These are phyloP conservation scores for Ephialtes manifestator DNA, from an alignment of 2,888 invertebrate species.

Conservation along the genomic window DNA sequence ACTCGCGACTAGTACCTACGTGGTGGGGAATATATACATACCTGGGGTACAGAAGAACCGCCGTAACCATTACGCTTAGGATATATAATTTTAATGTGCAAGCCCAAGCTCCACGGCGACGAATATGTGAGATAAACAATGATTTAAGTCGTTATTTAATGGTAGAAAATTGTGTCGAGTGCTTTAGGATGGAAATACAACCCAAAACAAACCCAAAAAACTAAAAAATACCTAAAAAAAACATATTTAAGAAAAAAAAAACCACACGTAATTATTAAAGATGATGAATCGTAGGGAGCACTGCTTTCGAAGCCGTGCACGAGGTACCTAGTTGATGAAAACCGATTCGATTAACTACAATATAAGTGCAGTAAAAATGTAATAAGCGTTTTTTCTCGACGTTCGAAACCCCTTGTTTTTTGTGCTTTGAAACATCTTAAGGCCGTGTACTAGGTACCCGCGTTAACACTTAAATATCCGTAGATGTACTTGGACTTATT, in stretches of 20 bases:
- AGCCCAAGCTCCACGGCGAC: slow-evolving; percentile 72
- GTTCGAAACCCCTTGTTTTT: slow-evolving; percentile 45
- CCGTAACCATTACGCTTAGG: slow-evolving; percentile 73
- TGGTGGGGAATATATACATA: slow-evolving; percentile 51
- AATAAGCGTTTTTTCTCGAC: slow-evolving; percentile 60
- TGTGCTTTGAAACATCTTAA: slow-evolving; percentile 50
- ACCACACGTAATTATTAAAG: slow-evolving; percentile 57
- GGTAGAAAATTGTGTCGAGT: slow-evolving; percentile 71
- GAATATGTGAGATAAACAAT: slow-evolving; percentile 63
- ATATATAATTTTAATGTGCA: slow-evolving; percentile 72
- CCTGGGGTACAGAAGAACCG: slow-evolving; percentile 61
- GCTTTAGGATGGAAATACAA: slow-evolving; percentile 66
- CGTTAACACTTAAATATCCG: slow-evolving; percentile 44
- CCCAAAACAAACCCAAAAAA: slow-evolving; percentile 33
- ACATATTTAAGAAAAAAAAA: slow-evolving; percentile 32
- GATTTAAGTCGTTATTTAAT: slow-evolving; percentile 72
- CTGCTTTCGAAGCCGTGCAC: slow-evolving; percentile 58
- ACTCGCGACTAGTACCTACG: slow-evolving; percentile 63
- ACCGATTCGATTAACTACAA: slow-evolving; percentile 64
- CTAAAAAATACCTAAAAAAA: slow-evolving; percentile 35
- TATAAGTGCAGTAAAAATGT: slow-evolving; percentile 61
- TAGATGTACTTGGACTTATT: slow-evolving; percentile 47
- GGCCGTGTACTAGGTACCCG: slow-evolving; percentile 52
- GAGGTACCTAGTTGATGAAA: slow-evolving; percentile 63
- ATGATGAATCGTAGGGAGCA: slow-evolving; percentile 59